phyloP scores from a whole-genome alignment of 1,140 invertebrate genomes.

The Eupristina koningsbergeri region DNA sequence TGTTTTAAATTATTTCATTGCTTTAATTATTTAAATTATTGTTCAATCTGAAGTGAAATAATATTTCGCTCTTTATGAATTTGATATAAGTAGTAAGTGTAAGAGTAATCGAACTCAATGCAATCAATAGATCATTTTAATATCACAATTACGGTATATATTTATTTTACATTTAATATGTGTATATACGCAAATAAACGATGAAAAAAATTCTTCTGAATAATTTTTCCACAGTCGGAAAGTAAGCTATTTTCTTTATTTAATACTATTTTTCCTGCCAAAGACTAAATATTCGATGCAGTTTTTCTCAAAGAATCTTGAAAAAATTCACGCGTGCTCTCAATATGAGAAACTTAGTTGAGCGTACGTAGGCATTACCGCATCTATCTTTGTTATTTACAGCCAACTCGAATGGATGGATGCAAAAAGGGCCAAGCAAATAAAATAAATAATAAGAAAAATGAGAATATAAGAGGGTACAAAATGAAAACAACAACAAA shows the following conservation, averaged over 20 bases:
- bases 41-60: background rate
- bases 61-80: background rate
- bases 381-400: constrained; percentile 16
- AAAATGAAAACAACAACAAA: constrained; percentile 8
- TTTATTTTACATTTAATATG: background rate
- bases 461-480: constrained; percentile 3
- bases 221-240: background rate
- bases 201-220: background rate
- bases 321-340: constrained; percentile 32
- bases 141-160: background rate
- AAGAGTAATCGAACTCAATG: too few species aligned
- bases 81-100: too few species aligned
- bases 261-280: background rate
- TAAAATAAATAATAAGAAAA: constrained; percentile 46
- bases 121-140: too few species aligned
- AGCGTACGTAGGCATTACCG: constrained; percentile 39
- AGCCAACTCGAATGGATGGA: constrained; percentile 5
- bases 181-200: too few species aligned
- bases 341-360: constrained; percentile 47
- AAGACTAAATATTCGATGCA: constrained; percentile 8
- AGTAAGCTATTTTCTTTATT: background rate
- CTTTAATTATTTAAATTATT: background rate
- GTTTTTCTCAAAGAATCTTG: constrained; percentile 4
- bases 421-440: constrained; percentile 39
- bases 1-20: background rate